phyloP scores from a whole-genome alignment of 53 echinoderm and acorn worm species.

The Holothuria scabra region DNA sequence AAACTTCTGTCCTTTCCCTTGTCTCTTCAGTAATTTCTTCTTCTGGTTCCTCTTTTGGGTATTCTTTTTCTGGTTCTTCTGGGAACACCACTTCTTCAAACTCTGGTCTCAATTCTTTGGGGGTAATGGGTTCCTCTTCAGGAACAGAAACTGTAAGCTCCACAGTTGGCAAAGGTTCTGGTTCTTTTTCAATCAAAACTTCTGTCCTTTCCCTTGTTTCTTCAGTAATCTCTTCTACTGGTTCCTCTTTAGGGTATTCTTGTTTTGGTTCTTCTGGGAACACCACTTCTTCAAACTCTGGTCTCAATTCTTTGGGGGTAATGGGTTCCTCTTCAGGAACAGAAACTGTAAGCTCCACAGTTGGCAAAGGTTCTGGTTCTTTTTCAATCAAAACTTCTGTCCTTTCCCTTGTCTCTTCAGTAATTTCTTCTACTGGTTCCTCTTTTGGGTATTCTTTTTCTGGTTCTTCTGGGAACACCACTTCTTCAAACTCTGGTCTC shows the following conservation, averaged over 20 bases:
- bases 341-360: conserved; percentile 39
- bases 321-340: conserved; percentile 21
- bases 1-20: conserved; percentile 62
- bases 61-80: conserved; percentile 56
- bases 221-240: conserved; percentile 5
- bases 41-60: conserved; percentile 28
- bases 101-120: conserved; percentile 27
- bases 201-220: conserved; percentile 47
- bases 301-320: conserved; percentile 19
- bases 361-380: conserved; percentile 32
- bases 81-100: conserved; percentile 56
- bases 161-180: conserved; percentile 37
- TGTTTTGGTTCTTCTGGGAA: conserved; percentile 51
- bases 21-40: conserved; percentile 58
- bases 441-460: conserved; percentile 21
- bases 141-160: conserved; percentile 44
- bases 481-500: conserved; percentile 56
- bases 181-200: conserved; percentile 59
- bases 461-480: conserved; percentile 42
- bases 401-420: conserved; percentile 47
- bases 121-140: background rate
- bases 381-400: conserved; percentile 41
- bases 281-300: conserved; percentile 67
- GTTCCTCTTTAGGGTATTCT: conserved; percentile 19
- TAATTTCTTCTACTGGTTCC: conserved; percentile 32